Evolutionary conservation across 2,797 vertebrate species (phyloP).

Genomic region (Danionella dracula): DNA sequence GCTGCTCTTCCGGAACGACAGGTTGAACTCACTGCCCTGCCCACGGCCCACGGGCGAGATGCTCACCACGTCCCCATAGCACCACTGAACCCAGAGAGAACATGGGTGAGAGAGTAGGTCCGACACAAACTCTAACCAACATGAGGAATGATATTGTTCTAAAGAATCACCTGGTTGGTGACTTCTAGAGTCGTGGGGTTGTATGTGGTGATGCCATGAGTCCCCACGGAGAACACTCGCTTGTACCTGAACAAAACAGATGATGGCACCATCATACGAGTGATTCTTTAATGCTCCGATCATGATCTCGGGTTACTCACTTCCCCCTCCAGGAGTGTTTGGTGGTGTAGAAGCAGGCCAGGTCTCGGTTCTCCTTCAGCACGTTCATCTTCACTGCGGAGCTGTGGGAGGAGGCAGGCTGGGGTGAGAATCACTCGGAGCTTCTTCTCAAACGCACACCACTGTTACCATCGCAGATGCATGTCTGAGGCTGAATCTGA

Average conservation of each 20-base stretch:
- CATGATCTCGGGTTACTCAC: slow-evolving; percentile 67
- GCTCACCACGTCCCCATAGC: slow-evolving; percentile 97
- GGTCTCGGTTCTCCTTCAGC: slow-evolving; percentile 96
- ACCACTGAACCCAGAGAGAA: slow-evolving; percentile 74
- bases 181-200: slow-evolving; percentile 96
- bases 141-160: background rate
- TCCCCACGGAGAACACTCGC: slow-evolving; percentile 94
- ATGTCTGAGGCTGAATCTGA: no score
- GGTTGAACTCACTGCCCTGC: slow-evolving; percentile 95
- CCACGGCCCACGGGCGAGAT: slow-evolving; percentile 93
- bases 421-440: background rate
- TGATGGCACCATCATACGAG: background rate
- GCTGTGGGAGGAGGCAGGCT: slow-evolving; percentile 71
- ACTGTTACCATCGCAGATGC: no score
- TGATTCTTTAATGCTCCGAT: no score
- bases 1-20: slow-evolving; percentile 95
- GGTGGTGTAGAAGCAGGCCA: slow-evolving; percentile 99
- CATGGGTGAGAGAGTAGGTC: no score
- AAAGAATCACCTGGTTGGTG: slow-evolving; percentile 94
- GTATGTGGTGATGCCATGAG: slow-evolving; percentile 94
- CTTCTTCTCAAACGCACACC: background rate
- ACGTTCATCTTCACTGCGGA: slow-evolving; percentile 93
- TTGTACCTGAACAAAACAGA: slow-evolving; percentile 82
- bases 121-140: background rate
- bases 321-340: slow-evolving; percentile 99